Conservation (phyloP, 2,888 invertebrate genomes). For the Phorcus lineatus region DNA sequence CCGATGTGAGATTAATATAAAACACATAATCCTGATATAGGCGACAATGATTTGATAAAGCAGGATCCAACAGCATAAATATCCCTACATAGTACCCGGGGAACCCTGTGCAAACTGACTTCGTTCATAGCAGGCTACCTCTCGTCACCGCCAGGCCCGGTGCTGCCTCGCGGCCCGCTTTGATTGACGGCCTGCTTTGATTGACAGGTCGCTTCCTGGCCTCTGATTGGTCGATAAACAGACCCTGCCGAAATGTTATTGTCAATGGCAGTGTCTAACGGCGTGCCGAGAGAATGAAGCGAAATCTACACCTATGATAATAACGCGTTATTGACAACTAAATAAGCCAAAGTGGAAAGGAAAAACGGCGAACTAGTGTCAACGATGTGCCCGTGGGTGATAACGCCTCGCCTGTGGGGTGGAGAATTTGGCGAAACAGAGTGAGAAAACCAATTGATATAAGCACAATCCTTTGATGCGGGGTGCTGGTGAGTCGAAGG, state of each 20-base stretch:
- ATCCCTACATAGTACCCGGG: background rate
- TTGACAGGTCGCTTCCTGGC: background rate
- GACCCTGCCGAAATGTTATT: background rate
- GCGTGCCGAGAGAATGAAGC: background rate
- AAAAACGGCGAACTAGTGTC: background rate
- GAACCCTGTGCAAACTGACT: background rate
- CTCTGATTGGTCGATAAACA: background rate
- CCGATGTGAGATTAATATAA: background rate
- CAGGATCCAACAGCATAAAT: background rate
- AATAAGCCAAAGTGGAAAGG: background rate
- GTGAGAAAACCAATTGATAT: background rate
- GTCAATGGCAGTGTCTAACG: background rate
- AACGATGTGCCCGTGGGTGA: background rate
- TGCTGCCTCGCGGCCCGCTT: background rate
- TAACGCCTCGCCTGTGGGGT: background rate
- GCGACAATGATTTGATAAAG: background rate
- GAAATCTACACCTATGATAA: conserved; percentile 8
- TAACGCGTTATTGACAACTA: conserved; percentile 8
- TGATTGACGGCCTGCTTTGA: conserved; percentile 9
- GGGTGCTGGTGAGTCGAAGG: background rate
- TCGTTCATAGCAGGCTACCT: background rate
- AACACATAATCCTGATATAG: background rate
- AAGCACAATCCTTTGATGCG: background rate
- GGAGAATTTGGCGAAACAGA: background rate
- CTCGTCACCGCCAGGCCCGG: background rate